Conservation (phyloP, 2,113 vertebrate species). For the Eurystomus gularis region DNA sequence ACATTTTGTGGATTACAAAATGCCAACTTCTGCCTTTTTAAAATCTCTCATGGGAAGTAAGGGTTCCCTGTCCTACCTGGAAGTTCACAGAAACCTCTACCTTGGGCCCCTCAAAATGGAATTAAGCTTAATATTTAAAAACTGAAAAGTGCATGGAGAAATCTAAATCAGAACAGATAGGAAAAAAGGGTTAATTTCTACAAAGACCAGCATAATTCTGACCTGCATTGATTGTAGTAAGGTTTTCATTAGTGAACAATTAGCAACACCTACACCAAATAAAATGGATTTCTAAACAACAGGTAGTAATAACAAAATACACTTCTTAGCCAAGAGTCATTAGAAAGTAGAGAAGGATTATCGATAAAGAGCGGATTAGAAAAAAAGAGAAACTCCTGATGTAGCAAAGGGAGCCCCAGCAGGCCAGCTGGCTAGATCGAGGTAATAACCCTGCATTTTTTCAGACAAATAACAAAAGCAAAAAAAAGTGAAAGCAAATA, state of each 20-base stretch:
- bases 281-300: conserved; percentile 78
- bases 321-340: conserved; percentile 67
- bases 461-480: conserved; percentile 74
- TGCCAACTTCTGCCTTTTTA: neutral
- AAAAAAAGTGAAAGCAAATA: conserved; percentile 62
- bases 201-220: conserved; percentile 25
- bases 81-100: neutral
- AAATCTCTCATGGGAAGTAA: neutral
- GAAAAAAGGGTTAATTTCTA: conserved; percentile 28
- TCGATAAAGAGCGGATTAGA: conserved; percentile 74
- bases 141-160: neutral
- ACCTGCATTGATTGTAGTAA: conserved; percentile 62
- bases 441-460: conserved; percentile 76
- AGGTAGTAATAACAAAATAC: conserved; percentile 80
- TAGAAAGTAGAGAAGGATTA: conserved; percentile 74
- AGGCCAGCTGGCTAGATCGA: conserved; percentile 73
- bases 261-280: conserved; percentile 78
- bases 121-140: neutral
- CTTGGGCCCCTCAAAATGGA: neutral
- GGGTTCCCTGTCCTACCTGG: neutral
- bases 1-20: neutral
- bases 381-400: conserved; percentile 67
- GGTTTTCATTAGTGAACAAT: conserved; percentile 77
- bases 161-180: neutral
- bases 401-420: conserved; percentile 74